Conservation (phyloP, 1,140 invertebrate genomes). For the Oncopodura yosiiana region DNA sequence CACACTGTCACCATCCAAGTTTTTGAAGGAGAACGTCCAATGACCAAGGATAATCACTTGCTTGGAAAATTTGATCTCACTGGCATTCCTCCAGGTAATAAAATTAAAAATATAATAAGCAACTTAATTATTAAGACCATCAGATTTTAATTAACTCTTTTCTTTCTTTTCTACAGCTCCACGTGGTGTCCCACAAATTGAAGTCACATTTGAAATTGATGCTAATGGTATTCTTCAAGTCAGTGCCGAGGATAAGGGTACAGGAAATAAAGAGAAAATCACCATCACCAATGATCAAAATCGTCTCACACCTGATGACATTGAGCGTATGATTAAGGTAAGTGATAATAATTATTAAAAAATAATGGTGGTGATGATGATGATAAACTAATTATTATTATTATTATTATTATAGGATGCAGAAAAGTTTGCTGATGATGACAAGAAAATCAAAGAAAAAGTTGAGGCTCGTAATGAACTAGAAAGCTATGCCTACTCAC, state of each 20-base stretch:
- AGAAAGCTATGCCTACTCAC: conserved; percentile 93
- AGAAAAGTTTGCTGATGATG: conserved; percentile 96
- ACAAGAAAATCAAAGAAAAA: conserved; percentile 92
- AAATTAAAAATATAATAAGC: too few relatives aligned
- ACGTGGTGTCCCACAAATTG: conserved; percentile 95
- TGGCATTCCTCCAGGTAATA: conserved; percentile 96
- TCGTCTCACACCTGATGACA: conserved; percentile 90
- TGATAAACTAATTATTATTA: not conserved
- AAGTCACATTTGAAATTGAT: conserved; percentile 98
- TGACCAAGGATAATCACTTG: conserved; percentile 99
- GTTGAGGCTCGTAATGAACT: conserved; percentile 92
- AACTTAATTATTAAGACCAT: too few relatives aligned
- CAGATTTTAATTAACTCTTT: too few relatives aligned
- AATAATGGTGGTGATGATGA: not conserved
- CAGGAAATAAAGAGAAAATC: conserved; percentile 96
- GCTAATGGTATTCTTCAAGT: conserved; percentile 91
- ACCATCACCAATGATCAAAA: conserved; percentile 99
- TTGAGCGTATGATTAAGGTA: conserved; percentile 90
- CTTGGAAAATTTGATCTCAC: conserved; percentile 97
- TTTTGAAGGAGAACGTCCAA: conserved; percentile 93
- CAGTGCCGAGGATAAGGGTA: conserved; percentile 96
- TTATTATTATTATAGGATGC: conserved; percentile 52
- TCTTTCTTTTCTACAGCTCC: too few relatives aligned
- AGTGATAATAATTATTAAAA: not conserved
- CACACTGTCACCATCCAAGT: conserved; percentile 98